A percentile compares a stretch with the other conserved stretches of the same genome.
These are phyloP conservation scores for Metopia argyrocephala DNA, from an alignment of 2,888 invertebrate genomes.

Conservation along the genomic window DNA sequence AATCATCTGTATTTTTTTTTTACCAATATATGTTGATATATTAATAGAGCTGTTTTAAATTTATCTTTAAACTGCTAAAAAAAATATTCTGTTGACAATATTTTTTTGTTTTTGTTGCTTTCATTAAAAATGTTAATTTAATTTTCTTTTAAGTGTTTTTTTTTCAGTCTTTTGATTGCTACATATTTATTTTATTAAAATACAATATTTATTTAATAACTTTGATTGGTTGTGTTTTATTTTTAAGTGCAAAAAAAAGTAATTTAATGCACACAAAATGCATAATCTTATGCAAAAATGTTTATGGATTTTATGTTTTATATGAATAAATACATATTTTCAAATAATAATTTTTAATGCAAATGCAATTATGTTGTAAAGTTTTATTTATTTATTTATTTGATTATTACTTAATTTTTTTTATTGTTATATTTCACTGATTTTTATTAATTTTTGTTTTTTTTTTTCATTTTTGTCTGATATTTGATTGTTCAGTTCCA, in stretches of 20 bases:
- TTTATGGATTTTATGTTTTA: background rate
- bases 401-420: background rate
- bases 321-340: conserved; percentile 18
- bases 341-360: conserved; percentile 41
- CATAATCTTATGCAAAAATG: conserved; percentile 31
- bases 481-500: conserved; percentile 1
- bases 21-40: too few relatives aligned
- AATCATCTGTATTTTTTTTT: background rate
- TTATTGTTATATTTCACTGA: conserved; percentile 1
- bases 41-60: background rate
- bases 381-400: conserved; percentile 26
- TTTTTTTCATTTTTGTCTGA: background rate
- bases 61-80: background rate
- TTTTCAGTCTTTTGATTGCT: background rate
- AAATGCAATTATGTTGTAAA: conserved; percentile 56
- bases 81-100: background rate
- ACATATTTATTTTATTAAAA: background rate
- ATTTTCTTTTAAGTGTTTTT: background rate
- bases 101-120: background rate
- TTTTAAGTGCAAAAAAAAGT: conserved; percentile 44
- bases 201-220: conserved; percentile 29
- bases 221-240: background rate
- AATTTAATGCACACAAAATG: conserved; percentile 48
- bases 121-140: background rate
- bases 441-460: background rate